A percentile compares a stretch with the other conserved stretches of the same genome.
Conservation (phyloP, 2,888 invertebrate species). For the Calameuta filiformis region DNA sequence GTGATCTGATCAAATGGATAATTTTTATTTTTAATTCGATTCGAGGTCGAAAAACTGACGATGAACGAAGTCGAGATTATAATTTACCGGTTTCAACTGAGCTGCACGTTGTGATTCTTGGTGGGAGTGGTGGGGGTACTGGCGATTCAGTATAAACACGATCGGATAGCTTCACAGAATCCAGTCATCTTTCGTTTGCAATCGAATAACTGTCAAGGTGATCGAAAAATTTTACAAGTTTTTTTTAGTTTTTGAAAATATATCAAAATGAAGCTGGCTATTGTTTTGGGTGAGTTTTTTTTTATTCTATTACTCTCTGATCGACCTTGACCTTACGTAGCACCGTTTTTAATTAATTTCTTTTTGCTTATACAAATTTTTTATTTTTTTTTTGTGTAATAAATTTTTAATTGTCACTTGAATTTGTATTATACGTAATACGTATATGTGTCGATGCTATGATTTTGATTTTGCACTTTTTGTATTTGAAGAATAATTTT, state of each 20-base stretch:
- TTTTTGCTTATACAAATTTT: background rate
- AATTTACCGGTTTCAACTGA: background rate
- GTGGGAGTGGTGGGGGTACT: constrained; percentile 21
- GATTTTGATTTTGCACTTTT: background rate
- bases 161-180: constrained; percentile 27
- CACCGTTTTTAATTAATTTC: background rate
- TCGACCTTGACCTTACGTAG: background rate
- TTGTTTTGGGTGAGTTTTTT: constrained; percentile 34
- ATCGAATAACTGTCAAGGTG: background rate
- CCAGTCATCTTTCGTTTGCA: constrained; percentile 31
- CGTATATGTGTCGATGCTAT: no score
- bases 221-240: background rate
- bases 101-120: background rate
- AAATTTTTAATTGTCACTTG: background rate
- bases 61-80: background rate
- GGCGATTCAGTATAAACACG: constrained; percentile 35
- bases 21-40: background rate
- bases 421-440: background rate
- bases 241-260: background rate
- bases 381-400: background rate
- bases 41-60: background rate
- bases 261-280: constrained; percentile 32
- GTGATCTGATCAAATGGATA: background rate
- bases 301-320: background rate
- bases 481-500: background rate